Conservation (phyloP, 2,888 invertebrate species). For the Drosophila koepferae region DNA sequence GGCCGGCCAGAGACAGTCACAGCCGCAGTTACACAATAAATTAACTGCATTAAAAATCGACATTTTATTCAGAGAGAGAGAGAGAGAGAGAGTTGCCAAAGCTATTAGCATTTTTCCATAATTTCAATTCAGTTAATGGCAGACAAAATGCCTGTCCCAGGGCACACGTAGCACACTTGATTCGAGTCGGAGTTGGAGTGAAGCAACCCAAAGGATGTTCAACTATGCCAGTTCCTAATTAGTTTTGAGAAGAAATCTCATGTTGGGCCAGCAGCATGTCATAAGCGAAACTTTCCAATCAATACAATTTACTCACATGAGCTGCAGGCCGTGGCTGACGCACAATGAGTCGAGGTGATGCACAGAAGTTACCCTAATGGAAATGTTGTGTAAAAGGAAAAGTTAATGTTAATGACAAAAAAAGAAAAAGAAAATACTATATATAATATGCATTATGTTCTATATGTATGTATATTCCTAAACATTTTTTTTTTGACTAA, state of each 20-base stretch:
- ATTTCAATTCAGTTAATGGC: conserved; percentile 55
- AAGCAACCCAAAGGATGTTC: conserved; percentile 9
- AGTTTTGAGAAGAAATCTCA: conserved; percentile 69
- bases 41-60: conserved; percentile 45
- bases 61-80: not conserved
- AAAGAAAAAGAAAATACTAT: not conserved
- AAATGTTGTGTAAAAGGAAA: not conserved
- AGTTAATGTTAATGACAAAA: not conserved
- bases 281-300: conserved; percentile 59
- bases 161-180: conserved; percentile 37
- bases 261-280: conserved; percentile 43
- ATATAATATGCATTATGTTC: no score
- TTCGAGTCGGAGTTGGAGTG: not conserved
- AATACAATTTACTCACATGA: conserved; percentile 33
- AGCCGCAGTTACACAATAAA: conserved; percentile 41
- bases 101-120: conserved; percentile 29
- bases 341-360: not conserved
- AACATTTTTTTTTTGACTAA: no score
- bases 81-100: not conserved
- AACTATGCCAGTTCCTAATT: conserved; percentile 65
- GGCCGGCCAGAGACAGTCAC: not conserved
- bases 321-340: not conserved
- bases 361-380: conserved; percentile 7
- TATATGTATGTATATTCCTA: no score
- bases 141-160: conserved; percentile 26